These are phyloP conservation scores for Drosophila mauritiana DNA, from an alignment of 1,140 invertebrate genomes.

Conservation along the genomic window DNA sequence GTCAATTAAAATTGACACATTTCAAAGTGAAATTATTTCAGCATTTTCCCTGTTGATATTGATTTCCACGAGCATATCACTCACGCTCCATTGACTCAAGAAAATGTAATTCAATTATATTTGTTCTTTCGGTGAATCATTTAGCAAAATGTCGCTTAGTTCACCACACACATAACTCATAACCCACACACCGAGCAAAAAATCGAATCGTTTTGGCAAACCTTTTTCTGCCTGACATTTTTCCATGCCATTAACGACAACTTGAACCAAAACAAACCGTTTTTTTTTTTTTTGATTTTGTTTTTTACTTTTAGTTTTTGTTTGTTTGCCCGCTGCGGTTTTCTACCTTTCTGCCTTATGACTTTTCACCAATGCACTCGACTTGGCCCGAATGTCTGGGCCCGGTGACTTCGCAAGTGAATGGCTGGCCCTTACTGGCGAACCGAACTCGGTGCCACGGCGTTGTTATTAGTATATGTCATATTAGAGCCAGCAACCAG, in stretches of 20 bases:
- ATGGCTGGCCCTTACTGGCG: slow-evolving; percentile 53
- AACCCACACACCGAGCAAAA: slow-evolving; percentile 28
- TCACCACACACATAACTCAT: slow-evolving; percentile 48
- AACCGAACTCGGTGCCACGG: slow-evolving; percentile 13
- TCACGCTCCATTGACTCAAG: slow-evolving; percentile 45
- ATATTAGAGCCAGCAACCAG: slow-evolving; percentile 62
- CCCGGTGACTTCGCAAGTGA: slow-evolving; percentile 58
- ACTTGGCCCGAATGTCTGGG: slow-evolving; percentile 46
- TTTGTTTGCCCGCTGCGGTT: slow-evolving; percentile 19
- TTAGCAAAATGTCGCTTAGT: slow-evolving; percentile 51
- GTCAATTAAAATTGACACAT: not conserved
- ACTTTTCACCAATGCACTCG: slow-evolving; percentile 81
- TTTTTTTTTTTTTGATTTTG: slow-evolving; percentile 14
- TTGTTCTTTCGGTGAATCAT: slow-evolving; percentile 48
- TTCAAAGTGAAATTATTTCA: not conserved
- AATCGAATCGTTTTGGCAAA: slow-evolving; percentile 52
- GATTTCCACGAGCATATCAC: slow-evolving; percentile 28
- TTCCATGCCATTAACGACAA: slow-evolving; percentile 75
- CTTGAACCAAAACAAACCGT: slow-evolving; percentile 60
- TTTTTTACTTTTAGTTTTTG: not conserved
- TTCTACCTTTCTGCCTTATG: slow-evolving; percentile 63
- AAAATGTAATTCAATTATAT: slow-evolving; percentile 49
- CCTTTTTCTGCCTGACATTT: slow-evolving; percentile 69
- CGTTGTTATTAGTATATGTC: slow-evolving; percentile 77
- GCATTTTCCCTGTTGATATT: slow-evolving; percentile 3